phyloP scores from a whole-genome alignment of 1,140 invertebrate species.

The Dendrolimus kikuchii region DNA sequence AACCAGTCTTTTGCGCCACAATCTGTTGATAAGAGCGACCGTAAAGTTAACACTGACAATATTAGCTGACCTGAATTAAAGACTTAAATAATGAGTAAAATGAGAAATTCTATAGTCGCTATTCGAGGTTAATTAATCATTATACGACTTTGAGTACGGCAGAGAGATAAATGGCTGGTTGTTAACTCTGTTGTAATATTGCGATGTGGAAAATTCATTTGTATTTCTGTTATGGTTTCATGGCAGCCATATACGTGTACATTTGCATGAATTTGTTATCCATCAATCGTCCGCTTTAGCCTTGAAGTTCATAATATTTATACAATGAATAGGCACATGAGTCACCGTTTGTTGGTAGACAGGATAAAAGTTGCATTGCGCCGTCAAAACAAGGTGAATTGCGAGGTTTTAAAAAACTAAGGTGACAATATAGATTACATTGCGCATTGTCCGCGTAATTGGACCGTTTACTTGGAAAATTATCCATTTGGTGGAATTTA shows the following conservation, averaged over 20 bases:
- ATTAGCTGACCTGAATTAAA: no score
- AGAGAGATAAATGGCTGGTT: not conserved
- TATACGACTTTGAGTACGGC: no score
- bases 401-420: slow-evolving; percentile 7
- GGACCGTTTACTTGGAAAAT: no score
- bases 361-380: slow-evolving; percentile 19
- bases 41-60: no score
- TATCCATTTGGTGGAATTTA: no score
- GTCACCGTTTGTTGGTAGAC: slow-evolving; percentile 17
- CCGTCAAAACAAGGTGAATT: slow-evolving; percentile 23
- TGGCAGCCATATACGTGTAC: not conserved
- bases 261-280: slow-evolving; percentile 4
- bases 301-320: slow-evolving; percentile 13
- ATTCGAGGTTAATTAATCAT: no score
- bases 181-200: not conserved
- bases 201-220: not conserved
- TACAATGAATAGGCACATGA: slow-evolving; percentile 18
- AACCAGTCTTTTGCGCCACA: no score
- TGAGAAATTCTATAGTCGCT: no score
- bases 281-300: slow-evolving; percentile 13
- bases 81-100: no score
- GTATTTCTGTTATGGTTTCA: slow-evolving; percentile 2
- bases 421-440: slow-evolving; percentile 1
- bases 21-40: no score
- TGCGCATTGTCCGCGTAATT: not conserved